Conservation (phyloP, 2,797 vertebrate genomes). For the Erpetoichthys calabaricus region DNA sequence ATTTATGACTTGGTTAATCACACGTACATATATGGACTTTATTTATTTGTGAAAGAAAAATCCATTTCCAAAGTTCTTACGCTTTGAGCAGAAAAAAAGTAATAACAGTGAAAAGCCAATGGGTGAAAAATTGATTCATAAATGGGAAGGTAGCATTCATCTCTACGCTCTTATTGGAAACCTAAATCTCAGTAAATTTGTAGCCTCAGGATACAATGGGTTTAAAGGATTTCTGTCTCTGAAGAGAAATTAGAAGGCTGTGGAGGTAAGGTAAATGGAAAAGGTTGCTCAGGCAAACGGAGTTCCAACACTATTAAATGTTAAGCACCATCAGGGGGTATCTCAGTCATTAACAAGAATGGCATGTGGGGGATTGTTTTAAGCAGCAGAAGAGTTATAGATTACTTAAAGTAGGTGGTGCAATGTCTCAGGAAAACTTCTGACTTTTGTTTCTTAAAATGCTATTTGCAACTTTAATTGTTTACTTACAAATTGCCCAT, state of each 20-base stretch:
- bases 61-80: constrained; percentile 28
- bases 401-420: constrained; percentile 38
- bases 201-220: constrained; percentile 88
- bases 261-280: constrained; percentile 90
- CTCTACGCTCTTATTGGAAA: constrained; percentile 85
- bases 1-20: not conserved
- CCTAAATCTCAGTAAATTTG: constrained; percentile 93
- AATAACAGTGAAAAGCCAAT: constrained; percentile 69
- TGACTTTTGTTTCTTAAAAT: not conserved
- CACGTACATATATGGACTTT: not conserved
- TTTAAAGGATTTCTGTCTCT: constrained; percentile 98
- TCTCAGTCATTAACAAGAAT: constrained; percentile 73
- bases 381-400: constrained; percentile 53
- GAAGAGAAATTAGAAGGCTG: constrained; percentile 92
- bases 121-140: constrained; percentile 86
- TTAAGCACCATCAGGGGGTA: constrained; percentile 82
- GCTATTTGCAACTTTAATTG: too few species aligned
- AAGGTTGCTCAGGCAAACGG: constrained; percentile 80
- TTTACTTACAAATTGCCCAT: too few species aligned
- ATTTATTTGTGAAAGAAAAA: not conserved
- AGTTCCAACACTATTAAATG: constrained; percentile 73
- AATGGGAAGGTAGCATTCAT: constrained; percentile 89
- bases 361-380: constrained; percentile 56
- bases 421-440: constrained; percentile 45
- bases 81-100: constrained; percentile 50